Evolutionary conservation across 2,113 vertebrate genomes (phyloP).

Genomic region (Poeciliopsis prolifica): DNA sequence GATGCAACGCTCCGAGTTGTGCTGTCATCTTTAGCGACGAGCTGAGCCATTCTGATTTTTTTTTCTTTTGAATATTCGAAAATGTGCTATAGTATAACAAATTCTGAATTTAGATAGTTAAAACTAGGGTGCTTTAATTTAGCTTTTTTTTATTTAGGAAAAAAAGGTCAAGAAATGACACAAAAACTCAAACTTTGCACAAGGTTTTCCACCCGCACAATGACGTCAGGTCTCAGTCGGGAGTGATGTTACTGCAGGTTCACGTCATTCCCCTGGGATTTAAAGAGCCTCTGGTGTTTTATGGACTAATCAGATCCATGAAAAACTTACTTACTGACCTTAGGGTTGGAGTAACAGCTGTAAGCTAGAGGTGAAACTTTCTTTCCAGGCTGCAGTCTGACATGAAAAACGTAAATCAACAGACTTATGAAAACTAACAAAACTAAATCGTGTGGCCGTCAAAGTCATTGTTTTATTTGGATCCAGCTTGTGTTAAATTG

Average conservation of each 20-base stretch:
- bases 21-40: constrained; percentile 41
- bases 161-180: constrained; percentile 17
- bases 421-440: constrained; percentile 24
- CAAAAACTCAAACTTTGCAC: constrained; percentile 52
- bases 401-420: constrained; percentile 49
- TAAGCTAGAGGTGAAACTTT: constrained; percentile 35
- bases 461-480: background rate
- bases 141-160: constrained; percentile 12
- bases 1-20: constrained; percentile 60
- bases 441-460: background rate
- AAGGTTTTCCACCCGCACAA: constrained; percentile 65
- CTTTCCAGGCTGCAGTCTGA: constrained; percentile 34
- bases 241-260: constrained; percentile 78
- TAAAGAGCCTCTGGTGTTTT: constrained; percentile 63
- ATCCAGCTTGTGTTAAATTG: background rate
- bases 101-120: background rate
- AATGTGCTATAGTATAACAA: constrained; percentile 19
- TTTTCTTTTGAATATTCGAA: constrained; percentile 20
- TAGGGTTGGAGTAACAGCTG: constrained; percentile 74
- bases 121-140: background rate
- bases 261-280: constrained; percentile 69
- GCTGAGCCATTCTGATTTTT: constrained; percentile 22
- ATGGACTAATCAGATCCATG: constrained; percentile 80
- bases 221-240: constrained; percentile 78
- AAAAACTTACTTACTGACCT: constrained; percentile 71